phyloP scores from a whole-genome alignment of 2,888 invertebrate species.

The Sceliomorpha sp. region DNA sequence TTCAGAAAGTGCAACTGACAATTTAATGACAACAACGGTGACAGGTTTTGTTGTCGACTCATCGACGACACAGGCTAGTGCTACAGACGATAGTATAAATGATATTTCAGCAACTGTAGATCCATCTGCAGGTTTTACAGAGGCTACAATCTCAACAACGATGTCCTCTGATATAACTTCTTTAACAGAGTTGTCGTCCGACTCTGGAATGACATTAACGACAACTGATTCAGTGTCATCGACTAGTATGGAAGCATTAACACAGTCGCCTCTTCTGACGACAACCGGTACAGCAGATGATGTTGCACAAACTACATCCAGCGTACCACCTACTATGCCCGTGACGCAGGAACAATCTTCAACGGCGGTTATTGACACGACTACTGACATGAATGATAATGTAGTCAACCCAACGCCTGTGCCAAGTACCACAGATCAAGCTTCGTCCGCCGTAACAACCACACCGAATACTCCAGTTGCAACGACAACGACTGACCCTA shows the following conservation, averaged over 20 bases:
- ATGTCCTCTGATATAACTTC: background rate
- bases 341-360: too few relatives aligned
- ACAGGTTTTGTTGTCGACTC: background rate
- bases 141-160: background rate
- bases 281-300: too few relatives aligned
- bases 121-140: background rate
- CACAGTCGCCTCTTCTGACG: too few relatives aligned
- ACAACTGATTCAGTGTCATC: background rate
- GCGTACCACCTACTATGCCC: too few relatives aligned
- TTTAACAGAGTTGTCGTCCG: background rate
- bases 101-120: background rate
- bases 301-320: too few relatives aligned
- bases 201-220: background rate
- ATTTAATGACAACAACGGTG: background rate
- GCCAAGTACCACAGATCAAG: slow-evolving; percentile 5
- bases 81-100: background rate
- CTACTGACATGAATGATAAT: slow-evolving; percentile 9
- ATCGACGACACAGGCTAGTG: background rate
- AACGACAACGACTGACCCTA: slow-evolving; percentile 20
- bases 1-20: background rate
- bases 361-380: too few relatives aligned
- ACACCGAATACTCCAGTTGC: slow-evolving; percentile 9
- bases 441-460: background rate
- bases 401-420: slow-evolving; percentile 2
- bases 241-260: background rate